Percentiles rank a stretch among this genome's conserved stretches.
These are phyloP conservation scores for Malurus leucopterus DNA, from an alignment of 2,797 vertebrate genomes.

Conservation along the genomic window DNA sequence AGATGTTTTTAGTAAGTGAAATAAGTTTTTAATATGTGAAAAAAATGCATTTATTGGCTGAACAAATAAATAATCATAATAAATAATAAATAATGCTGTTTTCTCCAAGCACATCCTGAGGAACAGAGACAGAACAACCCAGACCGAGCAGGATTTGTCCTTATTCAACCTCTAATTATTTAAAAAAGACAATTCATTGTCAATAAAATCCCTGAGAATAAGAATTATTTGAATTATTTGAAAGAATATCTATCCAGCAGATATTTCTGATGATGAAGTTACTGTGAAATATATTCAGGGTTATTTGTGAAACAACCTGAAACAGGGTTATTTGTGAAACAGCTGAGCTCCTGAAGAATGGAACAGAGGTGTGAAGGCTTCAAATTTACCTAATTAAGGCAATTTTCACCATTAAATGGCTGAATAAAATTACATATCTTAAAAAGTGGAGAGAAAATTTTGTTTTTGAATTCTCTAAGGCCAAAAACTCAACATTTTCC, in stretches of 20 bases:
- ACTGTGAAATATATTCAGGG: background rate
- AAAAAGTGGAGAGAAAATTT: accelerated
- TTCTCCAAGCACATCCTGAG: background rate
- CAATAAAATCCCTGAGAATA: background rate
- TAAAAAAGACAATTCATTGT: background rate
- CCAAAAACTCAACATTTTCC: background rate
- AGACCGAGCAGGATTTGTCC: background rate
- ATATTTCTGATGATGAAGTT: background rate
- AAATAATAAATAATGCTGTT: background rate
- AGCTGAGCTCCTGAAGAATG: background rate
- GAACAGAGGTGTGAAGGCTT: background rate
- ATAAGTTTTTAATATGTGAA: background rate
- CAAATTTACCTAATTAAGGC: background rate
- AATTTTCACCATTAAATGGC: background rate
- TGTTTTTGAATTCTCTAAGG: background rate
- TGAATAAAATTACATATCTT: background rate
- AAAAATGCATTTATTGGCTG: background rate
- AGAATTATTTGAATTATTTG: background rate
- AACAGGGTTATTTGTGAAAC: background rate
- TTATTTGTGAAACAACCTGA: background rate
- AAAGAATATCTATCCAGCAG: background rate
- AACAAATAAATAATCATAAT: background rate
- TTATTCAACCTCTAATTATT: background rate
- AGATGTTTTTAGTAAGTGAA: too few species aligned
- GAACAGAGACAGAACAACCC: accelerated